phyloP scores from a whole-genome alignment of 2,888 invertebrate genomes.

The Lepeophtheirus nordmannii region DNA sequence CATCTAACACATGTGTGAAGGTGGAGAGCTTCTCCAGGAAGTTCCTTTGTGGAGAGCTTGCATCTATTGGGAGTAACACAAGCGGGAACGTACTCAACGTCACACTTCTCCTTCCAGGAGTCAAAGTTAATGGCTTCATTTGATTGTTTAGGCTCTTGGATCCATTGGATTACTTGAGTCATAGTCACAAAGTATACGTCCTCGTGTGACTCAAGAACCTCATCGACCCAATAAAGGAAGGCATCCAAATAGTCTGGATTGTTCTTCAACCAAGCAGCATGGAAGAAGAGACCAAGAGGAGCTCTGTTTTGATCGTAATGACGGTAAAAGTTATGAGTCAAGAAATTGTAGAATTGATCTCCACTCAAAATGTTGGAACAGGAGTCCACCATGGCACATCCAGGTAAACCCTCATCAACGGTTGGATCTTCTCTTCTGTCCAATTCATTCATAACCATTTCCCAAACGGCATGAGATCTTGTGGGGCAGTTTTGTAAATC shows the following conservation, averaged over 20 bases:
- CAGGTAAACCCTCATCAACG: slow-evolving; percentile 73
- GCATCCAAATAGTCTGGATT: slow-evolving; percentile 82
- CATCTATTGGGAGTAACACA: slow-evolving; percentile 81
- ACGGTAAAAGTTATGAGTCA: slow-evolving; percentile 80
- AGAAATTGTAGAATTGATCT: slow-evolving; percentile 84
- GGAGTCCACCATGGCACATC: slow-evolving; percentile 82
- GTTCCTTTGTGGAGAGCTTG: slow-evolving; percentile 77
- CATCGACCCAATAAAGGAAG: slow-evolving; percentile 83
- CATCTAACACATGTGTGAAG: slow-evolving; percentile 82
- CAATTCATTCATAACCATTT: slow-evolving; percentile 87
- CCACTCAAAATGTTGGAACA: slow-evolving; percentile 81
- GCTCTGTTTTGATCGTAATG: slow-evolving; percentile 80
- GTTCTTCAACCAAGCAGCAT: slow-evolving; percentile 81
- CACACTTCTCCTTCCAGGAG: slow-evolving; percentile 84
- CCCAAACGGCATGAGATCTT: slow-evolving; percentile 83
- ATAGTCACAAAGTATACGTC: slow-evolving; percentile 87
- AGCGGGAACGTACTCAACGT: slow-evolving; percentile 61
- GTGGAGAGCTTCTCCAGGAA: slow-evolving; percentile 83
- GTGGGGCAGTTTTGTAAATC: slow-evolving; percentile 80
- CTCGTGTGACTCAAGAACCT: slow-evolving; percentile 62
- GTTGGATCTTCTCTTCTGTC: slow-evolving; percentile 77
- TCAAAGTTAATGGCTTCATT: slow-evolving; percentile 78
- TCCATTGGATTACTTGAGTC: slow-evolving; percentile 86
- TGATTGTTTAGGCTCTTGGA: slow-evolving; percentile 71
- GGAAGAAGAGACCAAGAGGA: slow-evolving; percentile 76